phyloP scores from a whole-genome alignment of 1,140 invertebrate genomes.

The Spodoptera litura region DNA sequence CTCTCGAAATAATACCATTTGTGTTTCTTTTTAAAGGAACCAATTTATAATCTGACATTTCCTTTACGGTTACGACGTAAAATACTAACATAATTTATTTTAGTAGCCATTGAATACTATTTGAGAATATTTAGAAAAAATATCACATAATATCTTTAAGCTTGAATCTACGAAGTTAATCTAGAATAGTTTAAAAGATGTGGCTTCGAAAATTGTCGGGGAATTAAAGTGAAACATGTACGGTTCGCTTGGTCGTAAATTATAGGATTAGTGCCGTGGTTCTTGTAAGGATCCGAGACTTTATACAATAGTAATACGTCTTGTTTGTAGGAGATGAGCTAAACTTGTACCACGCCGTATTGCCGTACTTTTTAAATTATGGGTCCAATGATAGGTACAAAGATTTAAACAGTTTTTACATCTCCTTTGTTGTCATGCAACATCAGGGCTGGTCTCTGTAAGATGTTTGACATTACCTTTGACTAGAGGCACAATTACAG shows the following conservation, averaged over 20 bases:
- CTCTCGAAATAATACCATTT: neutral
- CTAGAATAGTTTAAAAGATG: conserved; percentile 20
- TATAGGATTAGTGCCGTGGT: conserved; percentile 27
- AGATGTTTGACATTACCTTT: too few relatives aligned
- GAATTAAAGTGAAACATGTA: conserved; percentile 33
- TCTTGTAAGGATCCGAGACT: conserved; percentile 15
- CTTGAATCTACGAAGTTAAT: neutral
- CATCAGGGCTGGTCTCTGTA: too few relatives aligned
- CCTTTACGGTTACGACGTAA: too few relatives aligned
- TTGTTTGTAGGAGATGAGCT: conserved; percentile 7
- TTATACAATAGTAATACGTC: conserved; percentile 29
- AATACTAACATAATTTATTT: too few relatives aligned
- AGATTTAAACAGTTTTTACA: neutral
- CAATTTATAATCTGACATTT: too few relatives aligned
- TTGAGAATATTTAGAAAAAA: too few relatives aligned
- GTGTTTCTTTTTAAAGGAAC: too few relatives aligned
- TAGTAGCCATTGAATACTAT: neutral
- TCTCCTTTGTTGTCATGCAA: too few relatives aligned
- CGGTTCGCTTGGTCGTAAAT: conserved; percentile 14
- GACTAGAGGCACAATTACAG: too few relatives aligned
- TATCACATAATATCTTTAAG: too few relatives aligned
- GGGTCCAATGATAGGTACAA: neutral
- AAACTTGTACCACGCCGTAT: neutral
- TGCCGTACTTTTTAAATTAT: neutral
- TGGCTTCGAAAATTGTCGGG: conserved; percentile 4